Base-by-base conservation (phyloP, 2,797 vertebrate genomes). In the Holocentrus rufus region DNA sequence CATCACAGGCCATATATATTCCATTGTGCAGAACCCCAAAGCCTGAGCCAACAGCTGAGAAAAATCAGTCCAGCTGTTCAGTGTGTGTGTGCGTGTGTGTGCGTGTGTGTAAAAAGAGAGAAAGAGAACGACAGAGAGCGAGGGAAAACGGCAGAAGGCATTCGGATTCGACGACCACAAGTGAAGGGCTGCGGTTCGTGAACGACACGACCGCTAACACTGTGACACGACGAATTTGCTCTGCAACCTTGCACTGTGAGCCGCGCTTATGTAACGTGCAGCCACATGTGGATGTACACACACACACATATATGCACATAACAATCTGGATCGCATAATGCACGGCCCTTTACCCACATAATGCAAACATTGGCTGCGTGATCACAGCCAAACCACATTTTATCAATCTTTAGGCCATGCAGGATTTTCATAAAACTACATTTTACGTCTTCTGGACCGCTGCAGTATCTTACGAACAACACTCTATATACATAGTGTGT, bases 191-290 rank as follows among this genome's bases (percentile, higher is more conserved):
- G 86, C 31, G 81, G 84, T 85, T 86, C 76, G 7, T 1, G 78
- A 75, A 73, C 80, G 81, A 90, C 83, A 88, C 61, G 77, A 89
- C 85, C 85, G 56, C 87, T 80, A 83, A 88, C 80, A 25, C 76
- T 79, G 80, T 84, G 88, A 88, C 89, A 86, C 84, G 79, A 84
- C 55, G 23, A 34, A 80, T 90, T 91, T 84, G 68, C 69, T 88
- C 79, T 58, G 62, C 64, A 72, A 62, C 73, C 69, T 71, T 50
- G 4, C 65, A 57, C 47, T 4, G 17, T 58, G 74, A 77, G 63
- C 61, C 34, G n/a, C n/a, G 22, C 58, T 90, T 88, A 85, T 59
- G 82, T 78, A 90, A 88, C 25, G 50, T 8, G 7, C 61, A 47
- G n/a, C 76, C 42, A 11, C 23, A 46, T 22, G 52, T 53, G n/a